A percentile compares a stretch with the other conserved stretches of the same genome.
Conservation (phyloP, 2,888 invertebrate species). For the Ypsolopha scabrella region DNA sequence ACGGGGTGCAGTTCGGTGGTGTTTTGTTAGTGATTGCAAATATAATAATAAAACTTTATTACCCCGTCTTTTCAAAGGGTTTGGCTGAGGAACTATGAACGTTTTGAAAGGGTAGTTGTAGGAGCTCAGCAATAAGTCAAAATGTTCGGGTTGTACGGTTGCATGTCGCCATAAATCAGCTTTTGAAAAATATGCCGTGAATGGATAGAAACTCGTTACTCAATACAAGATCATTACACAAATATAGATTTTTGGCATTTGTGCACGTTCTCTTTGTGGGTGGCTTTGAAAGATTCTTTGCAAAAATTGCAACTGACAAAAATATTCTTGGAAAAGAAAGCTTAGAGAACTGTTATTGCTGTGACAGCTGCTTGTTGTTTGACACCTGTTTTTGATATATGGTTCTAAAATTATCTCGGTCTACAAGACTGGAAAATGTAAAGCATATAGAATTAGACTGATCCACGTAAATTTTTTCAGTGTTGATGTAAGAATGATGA, state of each 20-base stretch:
- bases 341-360: slow-evolving; percentile 20
- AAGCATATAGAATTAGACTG: neutral
- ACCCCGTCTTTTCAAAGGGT: slow-evolving; percentile 64
- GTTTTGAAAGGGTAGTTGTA: slow-evolving; percentile 53
- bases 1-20: slow-evolving; percentile 44
- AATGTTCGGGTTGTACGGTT: slow-evolving; percentile 57
- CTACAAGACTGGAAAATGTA: neutral
- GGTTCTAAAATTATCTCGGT: neutral
- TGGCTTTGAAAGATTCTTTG: slow-evolving; percentile 43
- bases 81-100: slow-evolving; percentile 29
- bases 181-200: slow-evolving; percentile 45
- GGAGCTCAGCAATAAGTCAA: slow-evolving; percentile 54
- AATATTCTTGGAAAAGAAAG: slow-evolving; percentile 60
- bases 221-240: slow-evolving; percentile 66
- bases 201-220: slow-evolving; percentile 45
- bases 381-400: slow-evolving; percentile 38
- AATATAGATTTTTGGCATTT: slow-evolving; percentile 65
- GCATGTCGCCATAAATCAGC: slow-evolving; percentile 64
- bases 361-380: slow-evolving; percentile 33
- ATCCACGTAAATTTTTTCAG: neutral
- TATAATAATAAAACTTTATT: slow-evolving; percentile 68
- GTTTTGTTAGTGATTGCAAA: slow-evolving; percentile 56
- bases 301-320: slow-evolving; percentile 31
- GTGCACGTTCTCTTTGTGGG: slow-evolving; percentile 62
- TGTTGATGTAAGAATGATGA: slow-evolving; percentile 48